A percentile compares a stretch with the other conserved stretches of the same genome.
phyloP scores from a whole-genome alignment of 2,113 vertebrate genomes.

The Onychostruthus taczanowskii region DNA sequence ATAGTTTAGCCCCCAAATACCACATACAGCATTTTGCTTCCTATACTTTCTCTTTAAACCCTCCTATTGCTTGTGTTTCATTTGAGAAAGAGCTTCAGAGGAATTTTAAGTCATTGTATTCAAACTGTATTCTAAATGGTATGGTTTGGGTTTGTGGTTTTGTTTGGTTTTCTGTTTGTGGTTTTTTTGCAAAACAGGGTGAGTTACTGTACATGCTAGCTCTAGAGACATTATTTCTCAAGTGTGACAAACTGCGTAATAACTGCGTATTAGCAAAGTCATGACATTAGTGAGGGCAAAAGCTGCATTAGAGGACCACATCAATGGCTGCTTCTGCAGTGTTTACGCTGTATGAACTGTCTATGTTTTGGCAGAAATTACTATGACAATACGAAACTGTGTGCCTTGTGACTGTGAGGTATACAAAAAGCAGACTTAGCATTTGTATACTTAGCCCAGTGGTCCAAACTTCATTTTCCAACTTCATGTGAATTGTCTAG shows the following conservation, averaged over 20 bases:
- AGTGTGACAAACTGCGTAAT: neutral
- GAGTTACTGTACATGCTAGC: neutral
- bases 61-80: neutral
- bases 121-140: neutral
- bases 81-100: neutral
- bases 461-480: neutral
- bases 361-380: neutral
- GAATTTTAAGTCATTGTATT: neutral
- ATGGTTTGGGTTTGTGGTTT: neutral
- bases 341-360: neutral
- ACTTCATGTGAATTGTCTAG: neutral
- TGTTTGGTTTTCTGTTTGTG: neutral
- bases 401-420: neutral
- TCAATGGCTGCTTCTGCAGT: neutral
- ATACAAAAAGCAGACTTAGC: neutral
- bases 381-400: neutral
- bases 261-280: fast-evolving
- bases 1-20: neutral
- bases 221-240: neutral
- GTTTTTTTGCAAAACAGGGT: neutral
- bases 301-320: neutral
- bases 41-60: neutral
- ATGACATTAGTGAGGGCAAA: neutral
- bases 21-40: neutral
- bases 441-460: neutral